Percentiles rank a stretch among this genome's conserved stretches.
Conservation (phyloP, 2,113 vertebrate species). For the Elgaria multicarinata region DNA sequence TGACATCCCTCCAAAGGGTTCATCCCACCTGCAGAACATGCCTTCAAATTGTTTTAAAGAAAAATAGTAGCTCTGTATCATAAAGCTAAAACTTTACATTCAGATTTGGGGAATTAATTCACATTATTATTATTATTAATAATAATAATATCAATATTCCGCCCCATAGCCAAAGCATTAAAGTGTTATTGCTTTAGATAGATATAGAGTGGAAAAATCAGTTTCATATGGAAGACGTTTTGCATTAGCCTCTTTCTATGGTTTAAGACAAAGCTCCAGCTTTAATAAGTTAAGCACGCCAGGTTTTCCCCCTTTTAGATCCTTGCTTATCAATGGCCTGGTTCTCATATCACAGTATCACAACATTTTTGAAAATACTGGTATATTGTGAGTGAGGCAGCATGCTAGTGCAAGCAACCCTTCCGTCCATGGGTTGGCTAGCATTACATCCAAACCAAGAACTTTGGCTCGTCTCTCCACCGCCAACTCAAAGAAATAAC, state of each 20-base stretch:
- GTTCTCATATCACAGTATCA: too few species aligned
- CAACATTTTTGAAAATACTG: too few species aligned
- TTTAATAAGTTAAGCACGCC: background rate
- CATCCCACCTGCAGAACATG: background rate
- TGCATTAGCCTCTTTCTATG: background rate
- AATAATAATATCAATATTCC: too few species aligned
- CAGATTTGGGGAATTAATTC: background rate
- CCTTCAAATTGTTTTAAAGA: background rate
- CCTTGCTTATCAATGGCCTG: background rate
- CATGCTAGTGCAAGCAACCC: too few species aligned
- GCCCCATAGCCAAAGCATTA: too few species aligned
- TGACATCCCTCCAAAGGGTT: background rate
- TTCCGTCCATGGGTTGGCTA: too few species aligned
- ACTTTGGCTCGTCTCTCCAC: too few species aligned
- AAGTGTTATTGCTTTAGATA: background rate
- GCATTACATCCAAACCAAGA: too few species aligned
- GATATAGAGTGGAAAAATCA: background rate
- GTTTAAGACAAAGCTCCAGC: background rate
- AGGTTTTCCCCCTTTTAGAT: background rate
- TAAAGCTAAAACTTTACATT: background rate
- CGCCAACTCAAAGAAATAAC: too few species aligned
- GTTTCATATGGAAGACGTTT: background rate
- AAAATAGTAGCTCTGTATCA: background rate
- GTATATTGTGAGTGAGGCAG: too few species aligned
- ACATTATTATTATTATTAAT: too few species aligned